Percentiles rank a stretch among this genome's conserved stretches.
These are phyloP conservation scores for Folsomia candida DNA, from an alignment of 2,888 invertebrate species.

Conservation along the genomic window DNA sequence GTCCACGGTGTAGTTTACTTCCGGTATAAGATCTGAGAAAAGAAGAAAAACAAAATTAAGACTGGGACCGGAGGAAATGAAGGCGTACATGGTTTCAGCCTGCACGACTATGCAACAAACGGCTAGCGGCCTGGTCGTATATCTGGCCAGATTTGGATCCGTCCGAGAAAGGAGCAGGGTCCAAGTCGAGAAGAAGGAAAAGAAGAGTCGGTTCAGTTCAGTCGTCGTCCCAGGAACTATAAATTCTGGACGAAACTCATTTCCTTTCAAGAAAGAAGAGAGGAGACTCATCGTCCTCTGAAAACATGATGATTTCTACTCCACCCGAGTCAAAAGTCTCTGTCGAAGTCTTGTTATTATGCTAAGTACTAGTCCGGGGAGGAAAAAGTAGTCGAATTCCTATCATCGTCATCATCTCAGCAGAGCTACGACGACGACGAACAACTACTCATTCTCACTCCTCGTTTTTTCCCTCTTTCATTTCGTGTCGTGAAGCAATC, in stretches of 20 bases:
- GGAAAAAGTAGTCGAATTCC: background rate
- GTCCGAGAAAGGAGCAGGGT: too few relatives aligned
- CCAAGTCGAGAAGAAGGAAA: too few relatives aligned
- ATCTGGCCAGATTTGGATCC: too few relatives aligned
- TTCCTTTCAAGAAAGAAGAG: constrained; percentile 36
- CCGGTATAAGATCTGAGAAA: constrained; percentile 45
- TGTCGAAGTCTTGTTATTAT: background rate
- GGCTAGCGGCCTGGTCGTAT: too few relatives aligned
- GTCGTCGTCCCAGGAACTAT: too few relatives aligned
- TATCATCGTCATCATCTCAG: background rate
- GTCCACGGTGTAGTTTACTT: constrained; percentile 49
- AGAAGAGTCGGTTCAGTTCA: too few relatives aligned
- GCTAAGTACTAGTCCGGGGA: background rate
- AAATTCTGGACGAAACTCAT: constrained; percentile 45
- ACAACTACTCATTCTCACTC: too few relatives aligned
- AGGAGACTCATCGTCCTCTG: too few relatives aligned
- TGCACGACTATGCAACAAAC: too few relatives aligned
- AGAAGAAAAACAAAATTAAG: constrained; percentile 13
- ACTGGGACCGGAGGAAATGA: background rate
- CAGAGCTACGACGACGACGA: too few relatives aligned
- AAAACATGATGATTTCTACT: too few relatives aligned
- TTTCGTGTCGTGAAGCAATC: background rate
- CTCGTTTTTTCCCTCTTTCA: background rate
- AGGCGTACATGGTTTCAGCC: too few relatives aligned
- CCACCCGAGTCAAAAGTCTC: background rate